These are phyloP conservation scores for Napeogenes inachia DNA, from an alignment of 2,888 invertebrate species.

Conservation along the genomic window DNA sequence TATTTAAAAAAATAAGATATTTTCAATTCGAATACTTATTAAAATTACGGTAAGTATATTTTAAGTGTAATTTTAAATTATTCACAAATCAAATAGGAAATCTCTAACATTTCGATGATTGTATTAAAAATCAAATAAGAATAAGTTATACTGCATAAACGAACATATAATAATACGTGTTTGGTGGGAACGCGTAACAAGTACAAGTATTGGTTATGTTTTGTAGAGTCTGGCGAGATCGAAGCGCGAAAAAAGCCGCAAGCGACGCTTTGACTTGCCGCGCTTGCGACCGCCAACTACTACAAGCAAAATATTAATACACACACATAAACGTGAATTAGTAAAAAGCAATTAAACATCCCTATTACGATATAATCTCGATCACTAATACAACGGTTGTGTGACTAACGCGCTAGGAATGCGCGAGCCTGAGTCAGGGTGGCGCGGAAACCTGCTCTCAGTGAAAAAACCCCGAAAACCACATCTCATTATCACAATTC, in stretches of 20 bases:
- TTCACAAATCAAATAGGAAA: too few species aligned
- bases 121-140: not conserved
- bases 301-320: constrained; percentile 9
- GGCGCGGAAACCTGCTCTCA: constrained; percentile 36
- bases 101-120: too few species aligned
- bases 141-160: not conserved
- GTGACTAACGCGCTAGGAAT: constrained; percentile 41
- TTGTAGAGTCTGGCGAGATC: constrained; percentile 19
- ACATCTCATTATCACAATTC: constrained; percentile 3
- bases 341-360: constrained; percentile 20
- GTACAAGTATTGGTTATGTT: constrained; percentile 18
- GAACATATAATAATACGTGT: not conserved
- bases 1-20: too few species aligned
- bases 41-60: too few species aligned
- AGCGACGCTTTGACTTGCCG: constrained; percentile 31
- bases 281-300: constrained; percentile 9
- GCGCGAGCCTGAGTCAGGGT: constrained; percentile 34
- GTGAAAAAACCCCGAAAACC: constrained; percentile 30
- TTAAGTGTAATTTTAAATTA: too few species aligned
- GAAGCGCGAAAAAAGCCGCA: constrained; percentile 28
- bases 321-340: not conserved
- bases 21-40: too few species aligned
- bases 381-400: constrained; percentile 46
- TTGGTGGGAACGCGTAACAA: constrained; percentile 16
- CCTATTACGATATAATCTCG: constrained; percentile 53